Conservation (phyloP, 2,113 vertebrate species). For the Opisthocomus hoazin region DNA sequence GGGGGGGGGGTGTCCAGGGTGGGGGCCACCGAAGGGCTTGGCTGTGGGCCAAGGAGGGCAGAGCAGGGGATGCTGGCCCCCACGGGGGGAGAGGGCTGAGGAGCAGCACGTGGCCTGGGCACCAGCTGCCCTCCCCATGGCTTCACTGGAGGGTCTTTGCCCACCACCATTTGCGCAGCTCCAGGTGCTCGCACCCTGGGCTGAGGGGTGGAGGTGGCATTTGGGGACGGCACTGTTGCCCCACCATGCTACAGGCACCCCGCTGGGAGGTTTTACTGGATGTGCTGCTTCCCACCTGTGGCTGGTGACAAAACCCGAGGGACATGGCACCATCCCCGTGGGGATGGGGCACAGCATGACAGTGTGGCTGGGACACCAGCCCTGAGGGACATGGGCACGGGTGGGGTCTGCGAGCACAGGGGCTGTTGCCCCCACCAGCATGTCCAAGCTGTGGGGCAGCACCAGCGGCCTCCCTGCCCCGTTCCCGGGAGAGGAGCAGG, state of each 20-base stretch:
- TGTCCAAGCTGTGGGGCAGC: background rate
- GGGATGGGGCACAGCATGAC: no score
- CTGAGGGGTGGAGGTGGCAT: background rate
- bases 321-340: accelerated
- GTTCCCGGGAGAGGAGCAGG: accelerated
- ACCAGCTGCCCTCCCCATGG: accelerated
- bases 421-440: background rate
- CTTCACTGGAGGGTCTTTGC: background rate
- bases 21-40: background rate
- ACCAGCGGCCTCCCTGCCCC: background rate
- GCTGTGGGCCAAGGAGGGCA: background rate
- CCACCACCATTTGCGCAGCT: background rate
- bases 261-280: background rate
- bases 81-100: accelerated
- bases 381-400: background rate
- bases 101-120: background rate
- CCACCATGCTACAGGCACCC: background rate
- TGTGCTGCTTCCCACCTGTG: background rate
- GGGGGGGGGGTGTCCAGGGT: no score
- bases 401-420: background rate
- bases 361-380: background rate
- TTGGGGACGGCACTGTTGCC: background rate
- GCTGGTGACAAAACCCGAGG: background rate
- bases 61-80: background rate
- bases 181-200: background rate